These are phyloP conservation scores for Phylloscopus collybita DNA, from an alignment of 2,797 vertebrate genomes.

Conservation along the genomic window DNA sequence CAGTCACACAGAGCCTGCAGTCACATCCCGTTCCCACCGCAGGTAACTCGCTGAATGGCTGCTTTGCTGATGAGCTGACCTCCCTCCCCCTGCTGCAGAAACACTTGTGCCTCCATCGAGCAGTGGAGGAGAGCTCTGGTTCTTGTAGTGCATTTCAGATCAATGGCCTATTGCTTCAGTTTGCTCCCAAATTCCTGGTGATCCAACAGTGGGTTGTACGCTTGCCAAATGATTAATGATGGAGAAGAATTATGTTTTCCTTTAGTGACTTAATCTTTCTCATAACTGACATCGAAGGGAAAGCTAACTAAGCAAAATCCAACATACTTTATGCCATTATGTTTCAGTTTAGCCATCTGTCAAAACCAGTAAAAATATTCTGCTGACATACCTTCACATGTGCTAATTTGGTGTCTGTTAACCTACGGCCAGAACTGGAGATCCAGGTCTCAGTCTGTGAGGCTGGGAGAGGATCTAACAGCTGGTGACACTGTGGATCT, in stretches of 20 bases:
- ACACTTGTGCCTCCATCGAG: not conserved
- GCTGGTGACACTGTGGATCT: not conserved
- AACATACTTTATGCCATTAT: not conserved
- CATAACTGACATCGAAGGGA: not conserved
- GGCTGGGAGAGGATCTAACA: not conserved
- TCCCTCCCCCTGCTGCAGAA: slow-evolving; percentile 27
- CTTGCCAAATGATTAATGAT: not conserved
- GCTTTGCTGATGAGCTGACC: slow-evolving; percentile 54
- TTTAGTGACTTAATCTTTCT: not conserved
- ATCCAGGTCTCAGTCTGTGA: not conserved
- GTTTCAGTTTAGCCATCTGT: not conserved
- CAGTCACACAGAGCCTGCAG: not conserved
- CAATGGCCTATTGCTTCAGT: not conserved
- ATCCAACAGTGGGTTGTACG: not conserved
- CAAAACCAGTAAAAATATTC: not conserved
- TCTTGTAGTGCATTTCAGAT: slow-evolving; percentile 30
- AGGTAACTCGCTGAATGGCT: slow-evolving; percentile 34
- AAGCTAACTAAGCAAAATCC: not conserved
- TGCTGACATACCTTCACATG: slow-evolving; percentile 6
- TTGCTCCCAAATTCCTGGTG: slow-evolving; percentile 1
- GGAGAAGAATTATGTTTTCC: not conserved
- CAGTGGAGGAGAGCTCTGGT: slow-evolving; percentile 36
- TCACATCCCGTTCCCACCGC: not conserved
- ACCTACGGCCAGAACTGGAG: not conserved
- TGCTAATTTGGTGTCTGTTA: not conserved